Conservation (phyloP, 2,797 vertebrate genomes). For the Siniperca scherzeri region DNA sequence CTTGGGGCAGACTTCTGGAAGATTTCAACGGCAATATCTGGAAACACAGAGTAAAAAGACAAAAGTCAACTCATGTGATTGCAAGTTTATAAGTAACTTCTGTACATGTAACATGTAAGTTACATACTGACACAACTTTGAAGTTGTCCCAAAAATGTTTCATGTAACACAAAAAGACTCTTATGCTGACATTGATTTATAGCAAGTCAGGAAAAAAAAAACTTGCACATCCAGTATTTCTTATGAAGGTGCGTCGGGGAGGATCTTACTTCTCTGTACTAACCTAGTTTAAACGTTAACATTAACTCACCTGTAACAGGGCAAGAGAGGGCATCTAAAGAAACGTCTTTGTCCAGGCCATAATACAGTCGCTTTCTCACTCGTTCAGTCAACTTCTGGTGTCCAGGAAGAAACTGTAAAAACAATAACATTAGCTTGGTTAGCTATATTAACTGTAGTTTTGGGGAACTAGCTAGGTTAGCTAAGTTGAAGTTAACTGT, state of each 20-base stretch:
- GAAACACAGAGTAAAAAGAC: neutral
- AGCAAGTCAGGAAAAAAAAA: neutral
- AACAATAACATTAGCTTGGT: neutral
- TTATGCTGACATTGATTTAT: neutral
- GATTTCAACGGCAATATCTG: conserved; percentile 98
- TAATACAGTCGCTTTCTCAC: conserved; percentile 96
- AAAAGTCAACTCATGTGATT: neutral
- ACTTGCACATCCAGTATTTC: neutral
- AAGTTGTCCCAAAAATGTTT: neutral
- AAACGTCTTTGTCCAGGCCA: conserved; percentile 91
- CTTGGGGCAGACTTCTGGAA: conserved; percentile 98
- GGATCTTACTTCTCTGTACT: neutral
- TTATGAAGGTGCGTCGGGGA: neutral
- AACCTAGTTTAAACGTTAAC: neutral
- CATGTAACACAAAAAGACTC: no score
- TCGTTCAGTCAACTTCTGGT: conserved; percentile 92
- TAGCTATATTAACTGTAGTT: neutral
- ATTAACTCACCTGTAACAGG: conserved; percentile 91
- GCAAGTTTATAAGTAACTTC: no score
- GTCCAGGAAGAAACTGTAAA: conserved; percentile 92
- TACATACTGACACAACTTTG: accelerated
- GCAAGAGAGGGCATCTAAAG: conserved; percentile 93
- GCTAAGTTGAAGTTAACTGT: no score
- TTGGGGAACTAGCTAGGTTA: neutral
- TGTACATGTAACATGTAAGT: neutral